Base-by-base conservation (phyloP, 2,113 vertebrate species). In the Pluvialis apricaria region DNA sequence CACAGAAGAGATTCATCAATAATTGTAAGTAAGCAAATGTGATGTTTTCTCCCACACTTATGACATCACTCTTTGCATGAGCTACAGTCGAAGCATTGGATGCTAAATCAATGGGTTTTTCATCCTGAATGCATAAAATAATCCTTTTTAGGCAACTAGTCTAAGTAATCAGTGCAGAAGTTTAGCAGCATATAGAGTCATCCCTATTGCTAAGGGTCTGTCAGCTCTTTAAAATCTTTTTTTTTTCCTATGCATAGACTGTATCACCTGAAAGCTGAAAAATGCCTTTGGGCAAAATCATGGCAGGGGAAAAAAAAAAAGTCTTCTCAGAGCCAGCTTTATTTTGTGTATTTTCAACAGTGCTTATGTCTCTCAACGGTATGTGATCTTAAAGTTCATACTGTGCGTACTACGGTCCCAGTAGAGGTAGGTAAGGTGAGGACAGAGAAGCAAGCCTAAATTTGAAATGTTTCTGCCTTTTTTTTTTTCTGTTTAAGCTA, bases 71-170 rank as follows among this genome's bases (percentile, higher is more conserved):
- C 31, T 61, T 85, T 79, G 10, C 11, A n/a, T 49, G 40, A 85
- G 14, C 44, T 72, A 18, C 45, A 73, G 55, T 28, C 82, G 79
- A 91, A 82, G 25, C 36, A 24, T 4, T 49, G 34, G 10, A 18
- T 55, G 54, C 45, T 64, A 92, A 91, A 84, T 55, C 29, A 66
- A 28, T 90, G 36, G 24, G 55, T 34, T 61, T 94, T 75, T 79
- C 7, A 82, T 58, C 60, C 65, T 91, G 90, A 97, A 94, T 90
- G 92, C 51, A 79, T 91, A 64, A 96, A 97, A 95, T 87, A 92
- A 93, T 47, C 6, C 7, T 61, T 81, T 84, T 65, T 31, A n/a
- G 91, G 10, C 60, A 87, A 71, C 38, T 22, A 79, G 28, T 42
- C 32, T 28, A 77, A 91, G 57, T 72, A 95, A 82, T 92, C 52